These are phyloP conservation scores for Oxycera nigricornis DNA, from an alignment of 2,888 invertebrate species.

Conservation along the genomic window DNA sequence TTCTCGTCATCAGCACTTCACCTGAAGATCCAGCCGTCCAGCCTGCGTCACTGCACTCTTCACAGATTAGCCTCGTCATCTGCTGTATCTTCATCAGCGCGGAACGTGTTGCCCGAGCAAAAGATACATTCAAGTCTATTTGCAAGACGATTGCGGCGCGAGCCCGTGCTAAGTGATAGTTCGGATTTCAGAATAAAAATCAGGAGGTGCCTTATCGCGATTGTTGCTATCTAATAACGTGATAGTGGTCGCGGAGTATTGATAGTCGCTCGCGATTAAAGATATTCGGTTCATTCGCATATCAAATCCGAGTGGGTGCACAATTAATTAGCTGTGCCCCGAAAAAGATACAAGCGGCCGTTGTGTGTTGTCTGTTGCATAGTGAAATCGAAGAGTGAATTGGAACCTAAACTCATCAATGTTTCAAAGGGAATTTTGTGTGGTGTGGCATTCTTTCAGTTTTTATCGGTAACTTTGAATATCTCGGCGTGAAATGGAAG, in stretches of 20 bases:
- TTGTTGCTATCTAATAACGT: neutral
- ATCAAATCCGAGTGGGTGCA: neutral
- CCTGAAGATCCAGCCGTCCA: neutral
- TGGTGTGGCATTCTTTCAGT: neutral
- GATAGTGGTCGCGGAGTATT: neutral
- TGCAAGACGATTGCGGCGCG: neutral
- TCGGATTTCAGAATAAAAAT: neutral
- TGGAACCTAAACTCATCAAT: neutral
- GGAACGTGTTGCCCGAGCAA: neutral
- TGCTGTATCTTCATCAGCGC: neutral
- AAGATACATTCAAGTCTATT: neutral
- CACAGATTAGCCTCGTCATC: neutral
- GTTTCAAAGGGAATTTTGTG: neutral
- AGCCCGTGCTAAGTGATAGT: neutral
- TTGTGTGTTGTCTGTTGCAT: neutral
- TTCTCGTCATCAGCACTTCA: neutral
- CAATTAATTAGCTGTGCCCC: neutral
- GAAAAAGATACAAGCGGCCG: neutral
- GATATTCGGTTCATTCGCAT: neutral
- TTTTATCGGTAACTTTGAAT: neutral
- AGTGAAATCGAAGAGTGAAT: neutral
- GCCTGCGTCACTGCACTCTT: neutral
- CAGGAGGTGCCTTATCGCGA: neutral
- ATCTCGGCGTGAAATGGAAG: constrained; percentile 36
- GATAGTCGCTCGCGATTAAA: neutral